Percentiles rank a stretch among this genome's conserved stretches.
Evolutionary conservation across 2,113 vertebrate genomes (phyloP).

Genomic region (Cebus imitator): DNA sequence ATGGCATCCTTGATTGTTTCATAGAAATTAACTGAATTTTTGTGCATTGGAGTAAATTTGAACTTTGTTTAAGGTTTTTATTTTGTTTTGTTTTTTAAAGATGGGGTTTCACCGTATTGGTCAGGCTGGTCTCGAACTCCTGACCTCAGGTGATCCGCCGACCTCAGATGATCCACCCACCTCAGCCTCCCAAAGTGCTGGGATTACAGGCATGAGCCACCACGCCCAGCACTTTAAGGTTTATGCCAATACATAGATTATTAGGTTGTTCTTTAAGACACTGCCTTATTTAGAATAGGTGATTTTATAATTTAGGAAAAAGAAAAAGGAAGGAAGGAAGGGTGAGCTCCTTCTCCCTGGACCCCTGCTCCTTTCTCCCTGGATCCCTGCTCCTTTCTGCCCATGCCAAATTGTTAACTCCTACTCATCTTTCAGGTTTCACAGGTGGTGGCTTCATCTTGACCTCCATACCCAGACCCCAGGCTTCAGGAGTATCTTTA

Average conservation of each 20-base stretch:
- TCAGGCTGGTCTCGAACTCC: too few species aligned
- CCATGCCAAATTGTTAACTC: neutral
- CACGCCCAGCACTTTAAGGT: neutral
- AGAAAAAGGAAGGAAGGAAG: neutral
- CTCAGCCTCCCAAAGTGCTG: too few species aligned
- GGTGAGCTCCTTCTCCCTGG: neutral
- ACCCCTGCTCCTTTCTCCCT: neutral
- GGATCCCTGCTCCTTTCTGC: neutral
- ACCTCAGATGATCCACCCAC: too few species aligned
- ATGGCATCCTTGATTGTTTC: neutral
- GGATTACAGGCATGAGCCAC: too few species aligned
- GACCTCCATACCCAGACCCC: fast-evolving
- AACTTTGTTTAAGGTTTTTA: neutral
- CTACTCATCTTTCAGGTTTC: too few species aligned
- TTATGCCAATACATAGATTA: neutral
- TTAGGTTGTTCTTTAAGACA: neutral
- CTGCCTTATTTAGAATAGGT: neutral
- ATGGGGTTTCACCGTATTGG: too few species aligned
- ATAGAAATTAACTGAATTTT: neutral
- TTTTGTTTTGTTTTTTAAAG: too few species aligned
- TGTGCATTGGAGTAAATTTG: neutral
- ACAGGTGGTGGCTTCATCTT: neutral
- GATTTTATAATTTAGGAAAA: neutral
- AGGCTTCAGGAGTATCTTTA: too few species aligned
- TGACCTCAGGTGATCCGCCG: too few species aligned